Percentiles rank a stretch among this genome's conserved stretches.
These are phyloP conservation scores for Prostheceraeus crozeri DNA, from an alignment of 2,888 invertebrate species.

Conservation along the genomic window DNA sequence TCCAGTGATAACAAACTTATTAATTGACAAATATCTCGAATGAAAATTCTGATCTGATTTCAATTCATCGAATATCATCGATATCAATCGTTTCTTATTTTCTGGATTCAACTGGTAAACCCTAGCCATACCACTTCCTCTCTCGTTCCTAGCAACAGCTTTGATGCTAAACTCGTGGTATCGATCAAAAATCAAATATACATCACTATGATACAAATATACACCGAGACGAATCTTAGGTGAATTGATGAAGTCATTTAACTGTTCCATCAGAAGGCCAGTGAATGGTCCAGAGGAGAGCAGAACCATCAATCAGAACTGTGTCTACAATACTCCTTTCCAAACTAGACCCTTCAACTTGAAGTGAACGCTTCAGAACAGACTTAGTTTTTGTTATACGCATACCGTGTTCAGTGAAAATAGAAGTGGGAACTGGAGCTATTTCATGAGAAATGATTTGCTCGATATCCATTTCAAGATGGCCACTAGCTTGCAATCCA, in stretches of 20 bases:
- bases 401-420: constrained; percentile 39
- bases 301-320: not conserved
- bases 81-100: constrained; percentile 41
- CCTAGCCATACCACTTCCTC: no score
- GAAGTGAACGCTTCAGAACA: constrained; percentile 30
- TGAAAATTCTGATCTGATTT: no score
- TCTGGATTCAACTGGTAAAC: no score
- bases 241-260: no score
- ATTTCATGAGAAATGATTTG: constrained; percentile 38
- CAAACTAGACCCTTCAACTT: constrained; percentile 6
- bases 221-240: no score
- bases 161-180: no score
- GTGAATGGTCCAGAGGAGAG: not conserved
- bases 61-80: constrained; percentile 38
- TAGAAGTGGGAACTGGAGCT: constrained; percentile 38
- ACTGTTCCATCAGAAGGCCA: no score
- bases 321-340: not conserved
- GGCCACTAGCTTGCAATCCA: constrained; percentile 26
- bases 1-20: constrained; percentile 28
- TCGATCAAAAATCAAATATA: no score
- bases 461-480: constrained; percentile 30
- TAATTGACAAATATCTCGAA: constrained; percentile 1
- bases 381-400: constrained; percentile 38
- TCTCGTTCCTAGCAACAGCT: no score
- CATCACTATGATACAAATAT: no score